Evolutionary conservation across 2,113 vertebrate genomes (phyloP).

Genomic region (Campylomormyrus tamandua): DNA sequence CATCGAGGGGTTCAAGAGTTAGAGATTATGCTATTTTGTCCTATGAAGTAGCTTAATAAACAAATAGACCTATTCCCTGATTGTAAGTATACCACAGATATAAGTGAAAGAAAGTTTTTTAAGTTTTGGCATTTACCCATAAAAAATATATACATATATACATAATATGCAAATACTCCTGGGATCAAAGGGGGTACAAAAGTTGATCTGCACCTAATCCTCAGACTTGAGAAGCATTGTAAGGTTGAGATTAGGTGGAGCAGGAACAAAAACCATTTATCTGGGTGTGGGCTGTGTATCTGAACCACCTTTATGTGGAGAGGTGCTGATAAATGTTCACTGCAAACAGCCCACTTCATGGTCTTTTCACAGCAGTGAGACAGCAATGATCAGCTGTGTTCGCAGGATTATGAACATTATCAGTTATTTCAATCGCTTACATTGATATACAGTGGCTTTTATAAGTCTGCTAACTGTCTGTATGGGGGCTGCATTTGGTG

Average conservation of each 20-base stretch:
- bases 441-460: not conserved
- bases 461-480: not conserved
- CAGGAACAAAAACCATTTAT: constrained; percentile 5
- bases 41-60: not conserved
- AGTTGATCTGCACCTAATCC: constrained; percentile 3
- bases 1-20: not conserved
- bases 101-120: not conserved
- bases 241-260: constrained; percentile 16
- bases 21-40: not conserved
- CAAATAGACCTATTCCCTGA: not conserved
- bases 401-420: not conserved
- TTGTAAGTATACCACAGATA: not conserved
- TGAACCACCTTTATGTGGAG: constrained; percentile 9
- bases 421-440: not conserved
- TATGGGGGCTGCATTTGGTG: not conserved
- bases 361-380: not conserved
- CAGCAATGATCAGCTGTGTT: not conserved
- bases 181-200: not conserved
- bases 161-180: not conserved
- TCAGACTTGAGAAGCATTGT: constrained; percentile 18
- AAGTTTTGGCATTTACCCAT: not conserved
- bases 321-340: not conserved
- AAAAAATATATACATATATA: not conserved
- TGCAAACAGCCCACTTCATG: not conserved
- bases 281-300: constrained; percentile 1